Evolutionary conservation across 1,140 invertebrate species (phyloP).

Genomic region (Brachionus calyciflorus): DNA sequence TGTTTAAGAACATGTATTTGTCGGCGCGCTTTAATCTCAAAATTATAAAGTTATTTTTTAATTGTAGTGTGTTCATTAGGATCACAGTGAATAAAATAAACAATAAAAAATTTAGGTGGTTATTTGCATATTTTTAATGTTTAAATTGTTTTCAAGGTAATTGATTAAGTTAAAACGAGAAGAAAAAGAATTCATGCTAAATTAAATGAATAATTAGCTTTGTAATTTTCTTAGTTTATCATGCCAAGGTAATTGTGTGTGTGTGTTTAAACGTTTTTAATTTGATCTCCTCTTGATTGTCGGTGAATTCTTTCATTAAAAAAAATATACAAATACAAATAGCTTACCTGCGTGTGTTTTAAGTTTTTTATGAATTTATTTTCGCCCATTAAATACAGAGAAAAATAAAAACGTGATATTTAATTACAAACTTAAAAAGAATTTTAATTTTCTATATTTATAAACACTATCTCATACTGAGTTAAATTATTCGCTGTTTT

Average conservation of each 20-base stretch:
- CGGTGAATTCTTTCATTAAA: not conserved
- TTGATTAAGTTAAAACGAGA: not conserved
- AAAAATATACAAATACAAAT: not conserved
- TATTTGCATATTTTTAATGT: no score
- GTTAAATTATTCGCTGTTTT: slow-evolving; percentile 37
- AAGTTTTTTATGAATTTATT: slow-evolving; percentile 13
- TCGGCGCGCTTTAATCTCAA: no score
- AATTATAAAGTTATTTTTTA: no score
- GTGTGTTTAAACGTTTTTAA: not conserved
- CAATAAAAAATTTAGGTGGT: not conserved
- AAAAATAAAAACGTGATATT: slow-evolving; percentile 16
- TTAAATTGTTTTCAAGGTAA: no score
- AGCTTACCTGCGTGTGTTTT: slow-evolving; percentile 20
- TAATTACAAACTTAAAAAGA: slow-evolving; percentile 37
- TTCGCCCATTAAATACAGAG: not conserved
- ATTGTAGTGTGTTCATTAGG: no score
- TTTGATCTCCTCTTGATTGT: slow-evolving; percentile 37
- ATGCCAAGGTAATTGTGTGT: not conserved
- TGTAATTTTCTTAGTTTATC: not conserved
- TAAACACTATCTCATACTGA: slow-evolving; percentile 17
- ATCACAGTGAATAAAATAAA: no score
- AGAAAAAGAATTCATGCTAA: not conserved
- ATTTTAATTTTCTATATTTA: not conserved
- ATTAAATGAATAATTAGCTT: slow-evolving; percentile 32
- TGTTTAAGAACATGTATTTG: no score